Base-by-base conservation (phyloP, 1,140 invertebrate genomes). In the Ladona fulva region DNA sequence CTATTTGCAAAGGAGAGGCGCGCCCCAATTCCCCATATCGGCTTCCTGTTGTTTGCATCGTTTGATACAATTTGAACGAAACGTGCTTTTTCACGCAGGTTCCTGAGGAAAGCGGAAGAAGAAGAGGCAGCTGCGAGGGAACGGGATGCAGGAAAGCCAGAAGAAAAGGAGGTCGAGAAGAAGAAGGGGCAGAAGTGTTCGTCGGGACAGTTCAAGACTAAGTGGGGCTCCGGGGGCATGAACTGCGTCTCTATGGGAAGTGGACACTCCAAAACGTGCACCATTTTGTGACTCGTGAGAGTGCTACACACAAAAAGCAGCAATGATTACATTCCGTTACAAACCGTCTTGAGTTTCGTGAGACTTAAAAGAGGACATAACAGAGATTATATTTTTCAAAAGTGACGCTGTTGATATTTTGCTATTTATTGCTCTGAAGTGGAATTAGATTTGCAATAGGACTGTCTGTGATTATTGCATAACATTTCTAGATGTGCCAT, bases 331-430 rank as follows among this genome's bases (percentile, higher is more conserved):
- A 66, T 66, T 19, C 52, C 52, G 14, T 66, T 3, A 19, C 52
- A 66, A 66, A 37, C 29, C 29, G 29, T 37, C 29, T 37, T 66
- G 52, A 66, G 52, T 66, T 66, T 66, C 3, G n/a, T 16, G n/a
- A 66, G 3, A 12, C n/a, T 66, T 66, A 12, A 66, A 12, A 22
- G 52, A 66, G 14, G 52, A 66, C n/a, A 66, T 6, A 66, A 12
- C n/a, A 66, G 52, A 66, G 52, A 66, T 66, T 66, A 66, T 66
- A 66, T 66, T 66, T 66, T 66, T 66, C 52, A 66, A 66, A 19
- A 66, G 52, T 66, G 52, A 66, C 14, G 12, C n/a, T 19, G 1
- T 22, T 66, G 52, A 66, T 66, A 66, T 66, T 66, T 66, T 66
- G 52, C 52, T 66, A 66, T 66, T 66, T 66, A 66, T 66, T 66